phyloP scores from a whole-genome alignment of 2,113 vertebrate species.

The Thamnophis sirtalis region DNA sequence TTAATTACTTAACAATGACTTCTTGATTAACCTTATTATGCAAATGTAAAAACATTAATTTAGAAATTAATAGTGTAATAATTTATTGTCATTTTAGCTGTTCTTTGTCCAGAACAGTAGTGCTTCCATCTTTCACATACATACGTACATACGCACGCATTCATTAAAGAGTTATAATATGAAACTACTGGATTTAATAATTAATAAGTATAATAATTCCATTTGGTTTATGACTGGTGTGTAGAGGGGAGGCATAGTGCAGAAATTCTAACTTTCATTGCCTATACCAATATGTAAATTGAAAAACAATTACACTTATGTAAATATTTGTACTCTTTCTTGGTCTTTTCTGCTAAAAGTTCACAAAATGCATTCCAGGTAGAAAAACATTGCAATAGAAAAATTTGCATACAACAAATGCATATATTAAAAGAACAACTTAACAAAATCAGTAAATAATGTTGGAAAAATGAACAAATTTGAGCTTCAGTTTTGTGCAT shows the following conservation, averaged over 20 bases:
- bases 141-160: not conserved
- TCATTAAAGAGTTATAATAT: not conserved
- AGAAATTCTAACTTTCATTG: not conserved
- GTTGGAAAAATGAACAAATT: not conserved
- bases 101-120: not conserved
- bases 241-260: not conserved
- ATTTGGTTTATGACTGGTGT: not conserved
- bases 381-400: not conserved
- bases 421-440: not conserved
- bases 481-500: not conserved
- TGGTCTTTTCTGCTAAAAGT: not conserved
- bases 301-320: not conserved
- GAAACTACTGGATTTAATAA: not conserved
- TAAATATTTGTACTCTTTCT: not conserved
- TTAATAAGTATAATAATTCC: not conserved
- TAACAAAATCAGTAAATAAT: not conserved
- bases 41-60: not conserved
- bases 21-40: not conserved
- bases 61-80: not conserved
- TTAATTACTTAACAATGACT: not conserved
- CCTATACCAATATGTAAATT: not conserved
- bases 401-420: not conserved
- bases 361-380: not conserved
- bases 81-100: not conserved
- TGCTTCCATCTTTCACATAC: not conserved